Evolutionary conservation across 2,797 vertebrate species (phyloP).

Genomic region (Cossypha polioptera): DNA sequence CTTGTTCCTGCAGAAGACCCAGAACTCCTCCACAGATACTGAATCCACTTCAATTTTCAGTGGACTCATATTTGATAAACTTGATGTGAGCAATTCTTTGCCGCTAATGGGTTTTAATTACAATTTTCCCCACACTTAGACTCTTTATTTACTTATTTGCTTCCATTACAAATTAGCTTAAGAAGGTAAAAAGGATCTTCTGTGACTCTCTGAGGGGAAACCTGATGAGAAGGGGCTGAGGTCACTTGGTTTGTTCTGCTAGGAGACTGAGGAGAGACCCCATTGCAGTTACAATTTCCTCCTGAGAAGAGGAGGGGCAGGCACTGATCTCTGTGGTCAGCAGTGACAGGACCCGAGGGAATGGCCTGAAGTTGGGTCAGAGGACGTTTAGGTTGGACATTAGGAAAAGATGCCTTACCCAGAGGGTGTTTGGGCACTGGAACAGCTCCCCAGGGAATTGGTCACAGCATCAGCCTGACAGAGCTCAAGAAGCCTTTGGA

Average conservation of each 20-base stretch:
- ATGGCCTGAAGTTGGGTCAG: neutral
- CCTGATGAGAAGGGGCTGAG: neutral
- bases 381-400: neutral
- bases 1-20: neutral
- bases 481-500: fast-evolving
- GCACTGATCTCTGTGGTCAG: neutral
- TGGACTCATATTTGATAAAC: neutral
- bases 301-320: fast-evolving
- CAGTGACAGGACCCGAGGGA: fast-evolving
- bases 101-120: neutral
- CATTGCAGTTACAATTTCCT: neutral
- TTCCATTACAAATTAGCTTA: neutral
- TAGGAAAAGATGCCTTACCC: neutral
- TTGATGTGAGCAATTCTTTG: neutral
- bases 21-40: neutral
- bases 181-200: neutral
- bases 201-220: neutral
- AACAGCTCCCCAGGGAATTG: neutral
- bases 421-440: neutral
- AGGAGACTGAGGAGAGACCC: neutral
- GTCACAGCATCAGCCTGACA: neutral
- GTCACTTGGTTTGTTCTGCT: neutral
- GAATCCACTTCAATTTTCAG: neutral
- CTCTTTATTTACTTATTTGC: neutral
- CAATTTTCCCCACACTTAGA: neutral